Evolutionary conservation across 2,888 invertebrate species (phyloP), one percentile per base, ranked within the genome.

Genomic region (Athalia circularis): DNA sequence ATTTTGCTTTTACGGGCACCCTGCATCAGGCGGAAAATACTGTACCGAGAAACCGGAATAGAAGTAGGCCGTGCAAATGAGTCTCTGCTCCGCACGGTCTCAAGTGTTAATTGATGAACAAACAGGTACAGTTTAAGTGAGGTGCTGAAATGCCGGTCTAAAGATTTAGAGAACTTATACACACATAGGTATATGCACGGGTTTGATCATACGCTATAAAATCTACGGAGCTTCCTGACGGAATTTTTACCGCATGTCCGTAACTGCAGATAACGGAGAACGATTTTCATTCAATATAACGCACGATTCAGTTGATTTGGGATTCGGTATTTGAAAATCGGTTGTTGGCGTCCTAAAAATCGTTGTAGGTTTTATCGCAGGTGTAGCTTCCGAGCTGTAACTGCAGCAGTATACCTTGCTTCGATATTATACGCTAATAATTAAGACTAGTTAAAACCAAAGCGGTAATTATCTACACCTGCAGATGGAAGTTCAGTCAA

Each of bases 61-160:
- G 65, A 88, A 87, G 86, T 87, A 85, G 86, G 87, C 83, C 86
- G 87, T 84, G 87, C 83, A 88, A 87, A 87, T 84, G 84, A 87
- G 83, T 80, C 83, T 80, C 78, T 79, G 74, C 79, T 79, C 80
- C 79, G 80, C 79, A 80, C 79, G 81, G 84, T 82, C 83, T 80
- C 79, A 81, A 81, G 82, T 87, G 87, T 80, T 88, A 88, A 88
- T 88, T 85, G 83, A 82, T 83, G 84, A 87, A 87, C 88, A 88
- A 88, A 86, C 87, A 84, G 82, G 84, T 82, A 85, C 83, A 85
- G 85, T 85, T 86, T 81, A 83, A 82, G 82, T 50, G 52, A 75
- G 8, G 59, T 43, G 43, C 15, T 61, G 57, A 11, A 47, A 48
- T 50, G 52, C 64, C 62, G 62, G 64, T 75, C 62, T 75, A 57